A percentile compares a stretch with the other conserved stretches of the same genome.
These are phyloP conservation scores for Chlorodrepanis virens DNA, from an alignment of 2,113 vertebrate species.

Conservation along the genomic window DNA sequence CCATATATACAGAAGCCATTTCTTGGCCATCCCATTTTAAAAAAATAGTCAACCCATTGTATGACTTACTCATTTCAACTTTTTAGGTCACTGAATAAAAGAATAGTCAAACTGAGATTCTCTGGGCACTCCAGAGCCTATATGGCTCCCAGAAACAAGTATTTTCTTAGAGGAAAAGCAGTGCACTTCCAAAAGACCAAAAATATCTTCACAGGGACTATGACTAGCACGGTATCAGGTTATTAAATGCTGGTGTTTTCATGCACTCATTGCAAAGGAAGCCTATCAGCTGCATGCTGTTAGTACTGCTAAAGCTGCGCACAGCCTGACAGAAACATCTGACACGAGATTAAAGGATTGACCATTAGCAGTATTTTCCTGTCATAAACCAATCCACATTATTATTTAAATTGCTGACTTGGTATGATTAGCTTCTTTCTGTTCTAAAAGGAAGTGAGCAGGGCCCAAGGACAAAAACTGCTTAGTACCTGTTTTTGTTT, in stretches of 20 bases:
- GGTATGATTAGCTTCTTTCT: neutral
- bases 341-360: neutral
- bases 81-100: neutral
- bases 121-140: neutral
- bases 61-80: neutral
- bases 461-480: neutral
- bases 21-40: neutral
- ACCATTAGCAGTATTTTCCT: neutral
- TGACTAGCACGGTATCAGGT: neutral
- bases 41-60: neutral
- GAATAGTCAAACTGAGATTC: neutral
- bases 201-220: neutral
- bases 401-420: neutral
- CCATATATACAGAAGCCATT: neutral
- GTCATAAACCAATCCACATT: neutral
- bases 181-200: neutral
- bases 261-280: neutral
- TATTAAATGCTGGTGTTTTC: neutral
- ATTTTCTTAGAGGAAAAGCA: neutral
- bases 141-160: neutral
- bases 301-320: neutral
- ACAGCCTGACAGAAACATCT: neutral
- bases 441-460: neutral
- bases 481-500: neutral
- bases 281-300: fast-evolving